These are phyloP conservation scores for Astreopora myriophthalma DNA, from an alignment of 64 coral and sea anemone genomes.

Conservation along the genomic window DNA sequence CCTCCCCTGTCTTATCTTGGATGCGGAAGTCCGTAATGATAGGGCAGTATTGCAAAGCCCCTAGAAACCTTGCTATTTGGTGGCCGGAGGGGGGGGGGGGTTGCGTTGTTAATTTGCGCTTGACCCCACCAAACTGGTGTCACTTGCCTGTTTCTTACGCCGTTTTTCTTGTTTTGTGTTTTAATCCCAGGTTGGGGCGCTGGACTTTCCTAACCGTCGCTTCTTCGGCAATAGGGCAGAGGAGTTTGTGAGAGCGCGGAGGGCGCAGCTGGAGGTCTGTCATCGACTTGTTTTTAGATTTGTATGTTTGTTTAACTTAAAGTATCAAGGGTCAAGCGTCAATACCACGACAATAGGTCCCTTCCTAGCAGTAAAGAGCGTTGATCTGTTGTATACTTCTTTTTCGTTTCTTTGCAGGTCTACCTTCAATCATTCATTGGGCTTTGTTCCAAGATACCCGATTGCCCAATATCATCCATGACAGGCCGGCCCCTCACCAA, in stretches of 20 bases:
- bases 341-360: no score
- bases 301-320: no score
- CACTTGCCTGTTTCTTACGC: neutral
- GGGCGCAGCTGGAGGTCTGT: slow-evolving; percentile 89
- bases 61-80: no score
- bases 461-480: slow-evolving; percentile 82
- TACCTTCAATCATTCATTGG: slow-evolving; percentile 86
- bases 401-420: slow-evolving; percentile 50
- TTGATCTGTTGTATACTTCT: neutral
- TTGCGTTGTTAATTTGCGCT: no score
- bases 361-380: neutral
- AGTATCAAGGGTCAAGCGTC: no score
- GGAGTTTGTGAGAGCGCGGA: slow-evolving; percentile 86
- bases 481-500: slow-evolving; percentile 78
- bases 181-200: slow-evolving; percentile 71
- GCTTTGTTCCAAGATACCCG: slow-evolving; percentile 75
- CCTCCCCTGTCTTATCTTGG: no score
- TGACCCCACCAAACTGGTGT: no score
- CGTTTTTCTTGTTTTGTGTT: neutral
- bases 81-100: no score
- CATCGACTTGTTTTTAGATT: no score
- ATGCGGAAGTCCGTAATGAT: no score
- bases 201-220: slow-evolving; percentile 90
- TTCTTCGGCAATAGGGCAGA: slow-evolving; percentile 94
- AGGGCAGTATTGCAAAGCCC: no score